Evolutionary conservation across 64 coral and sea anemone species (phyloP), one percentile per base, ranked within the genome.

Genomic region (Acropora yongei): DNA sequence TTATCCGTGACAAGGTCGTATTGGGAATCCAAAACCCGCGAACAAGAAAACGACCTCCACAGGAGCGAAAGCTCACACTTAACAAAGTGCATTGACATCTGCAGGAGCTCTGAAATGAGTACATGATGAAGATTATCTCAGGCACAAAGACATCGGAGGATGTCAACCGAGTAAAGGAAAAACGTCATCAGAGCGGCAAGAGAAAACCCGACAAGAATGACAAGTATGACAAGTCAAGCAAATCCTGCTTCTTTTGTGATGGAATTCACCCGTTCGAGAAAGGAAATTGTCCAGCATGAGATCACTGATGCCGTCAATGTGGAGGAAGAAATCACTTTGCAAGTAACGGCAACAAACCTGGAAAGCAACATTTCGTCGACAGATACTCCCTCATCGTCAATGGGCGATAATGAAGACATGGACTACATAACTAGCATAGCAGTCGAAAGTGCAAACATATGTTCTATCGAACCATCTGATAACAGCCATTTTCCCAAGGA

Each of bases 221-320:
- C 58, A 61, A 61, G 58, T 11, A 61, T 61, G 58, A 61, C 58
- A 61, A 11, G 58, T 78, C 44, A 78, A 1, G 14, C 17, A 47
- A 78, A 78, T 48, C 76, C 44, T 78, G 76, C 46, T 46, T 48
- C 76, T 78, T 78, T 41, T 78, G 76, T 78, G 76, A 46, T 16
- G 46, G 16, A 47, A 48, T 48, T 16, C 76, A 49, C 46, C 12
- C 8, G 4, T 48, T 78, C 9, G 76, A 43, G 19, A 75, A 75
- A 75, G 58, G 58, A 61, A 61, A 61, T 2, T 61, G 58, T 13
- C 58, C 58, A 61, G 58, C 58, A 8, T 61, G 58, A 12, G 58
- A 12, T 61, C 58, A 61, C 58, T 0, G 11, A 61, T 61, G 58
- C 58, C 58, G 58, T 61, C 58, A 61, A 61, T 61, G 58, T 61